phyloP scores from a whole-genome alignment of 2,888 invertebrate species.

The Hypselothyrea guttata region DNA sequence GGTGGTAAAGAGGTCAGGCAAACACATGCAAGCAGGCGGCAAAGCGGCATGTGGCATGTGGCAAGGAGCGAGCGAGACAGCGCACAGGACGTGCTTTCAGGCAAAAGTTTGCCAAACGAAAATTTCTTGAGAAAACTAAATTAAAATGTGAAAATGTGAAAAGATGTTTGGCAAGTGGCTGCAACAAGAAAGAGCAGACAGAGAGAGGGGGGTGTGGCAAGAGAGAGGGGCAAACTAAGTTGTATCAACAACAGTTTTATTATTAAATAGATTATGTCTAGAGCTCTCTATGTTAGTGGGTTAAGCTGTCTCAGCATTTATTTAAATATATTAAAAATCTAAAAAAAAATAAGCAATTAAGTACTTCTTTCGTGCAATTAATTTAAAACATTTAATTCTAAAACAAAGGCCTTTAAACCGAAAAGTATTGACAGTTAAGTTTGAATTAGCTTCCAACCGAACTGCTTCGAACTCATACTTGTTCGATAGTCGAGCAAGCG shows the following conservation, averaged over 20 bases:
- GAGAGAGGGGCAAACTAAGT: conserved; percentile 3
- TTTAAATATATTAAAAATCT: too few species aligned
- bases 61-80: conserved; percentile 7
- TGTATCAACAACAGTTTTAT: conserved; percentile 35
- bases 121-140: conserved; percentile 72
- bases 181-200: not conserved
- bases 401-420: too few species aligned
- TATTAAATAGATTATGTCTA: conserved; percentile 44
- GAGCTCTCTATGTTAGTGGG: conserved; percentile 8
- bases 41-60: conserved; percentile 19
- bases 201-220: not conserved
- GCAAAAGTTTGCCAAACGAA: conserved; percentile 60
- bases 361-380: too few species aligned
- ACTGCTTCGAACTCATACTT: too few species aligned
- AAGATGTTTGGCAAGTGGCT: conserved; percentile 31
- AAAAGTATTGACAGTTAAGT: too few species aligned
- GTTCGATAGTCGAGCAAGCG: too few species aligned
- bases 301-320: conserved; percentile 1
- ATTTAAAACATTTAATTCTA: too few species aligned
- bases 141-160: conserved; percentile 71
- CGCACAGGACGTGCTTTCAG: conserved; percentile 42
- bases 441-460: too few species aligned
- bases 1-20: too few species aligned
- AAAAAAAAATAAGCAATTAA: too few species aligned
- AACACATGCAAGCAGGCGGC: not conserved